These are phyloP conservation scores for Loriculus beryllinus DNA, from an alignment of 2,797 vertebrate genomes.

Conservation along the genomic window DNA sequence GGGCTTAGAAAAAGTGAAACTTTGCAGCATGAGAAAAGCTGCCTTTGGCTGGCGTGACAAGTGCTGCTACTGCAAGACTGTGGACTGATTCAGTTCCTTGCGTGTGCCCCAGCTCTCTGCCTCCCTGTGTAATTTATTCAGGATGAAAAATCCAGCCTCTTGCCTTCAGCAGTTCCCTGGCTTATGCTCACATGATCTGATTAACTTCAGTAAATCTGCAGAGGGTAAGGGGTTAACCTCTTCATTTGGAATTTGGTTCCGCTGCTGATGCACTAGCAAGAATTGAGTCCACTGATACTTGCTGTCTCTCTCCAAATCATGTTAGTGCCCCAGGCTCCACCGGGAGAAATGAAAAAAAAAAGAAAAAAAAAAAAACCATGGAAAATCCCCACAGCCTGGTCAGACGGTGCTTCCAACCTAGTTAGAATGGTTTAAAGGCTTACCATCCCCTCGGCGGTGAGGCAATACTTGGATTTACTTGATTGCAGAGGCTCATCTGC, in stretches of 20 bases:
- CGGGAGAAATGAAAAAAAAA: background rate
- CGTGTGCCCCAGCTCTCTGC: background rate
- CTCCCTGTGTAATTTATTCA: background rate
- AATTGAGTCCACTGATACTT: conserved; percentile 34
- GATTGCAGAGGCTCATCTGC: background rate
- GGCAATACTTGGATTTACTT: background rate
- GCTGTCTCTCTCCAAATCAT: conserved; percentile 35
- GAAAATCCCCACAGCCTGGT: background rate
- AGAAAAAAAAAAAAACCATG: background rate
- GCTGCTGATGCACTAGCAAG: background rate
- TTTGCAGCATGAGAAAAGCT: background rate
- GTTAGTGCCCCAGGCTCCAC: background rate
- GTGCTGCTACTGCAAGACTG: rapidly evolving
- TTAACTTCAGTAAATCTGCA: background rate
- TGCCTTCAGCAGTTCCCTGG: background rate
- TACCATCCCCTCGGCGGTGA: background rate
- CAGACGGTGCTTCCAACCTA: background rate
- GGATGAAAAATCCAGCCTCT: background rate
- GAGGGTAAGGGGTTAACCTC: conserved; percentile 43
- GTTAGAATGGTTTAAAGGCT: conserved; percentile 4
- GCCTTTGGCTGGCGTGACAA: background rate
- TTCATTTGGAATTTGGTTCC: background rate
- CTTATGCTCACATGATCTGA: background rate
- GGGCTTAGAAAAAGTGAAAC: background rate
- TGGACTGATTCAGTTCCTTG: background rate